These are phyloP conservation scores for Sphaeridia pumilis DNA, from an alignment of 2,888 invertebrate species.

Conservation along the genomic window DNA sequence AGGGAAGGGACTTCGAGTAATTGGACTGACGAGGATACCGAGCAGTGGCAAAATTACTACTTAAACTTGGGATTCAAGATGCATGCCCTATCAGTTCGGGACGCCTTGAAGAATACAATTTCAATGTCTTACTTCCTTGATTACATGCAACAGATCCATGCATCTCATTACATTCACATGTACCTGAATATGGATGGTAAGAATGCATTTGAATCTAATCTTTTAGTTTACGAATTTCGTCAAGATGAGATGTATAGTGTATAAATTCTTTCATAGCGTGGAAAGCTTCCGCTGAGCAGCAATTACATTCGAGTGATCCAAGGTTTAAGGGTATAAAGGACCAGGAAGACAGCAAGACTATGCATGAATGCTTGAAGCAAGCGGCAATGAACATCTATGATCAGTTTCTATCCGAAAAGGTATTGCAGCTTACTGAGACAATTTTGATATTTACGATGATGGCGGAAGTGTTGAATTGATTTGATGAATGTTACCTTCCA, in stretches of 20 bases:
- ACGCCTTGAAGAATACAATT: constrained; percentile 62
- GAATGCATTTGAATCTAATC: background rate
- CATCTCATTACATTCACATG: constrained; percentile 61
- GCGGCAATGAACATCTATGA: constrained; percentile 58
- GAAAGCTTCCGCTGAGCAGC: constrained; percentile 59
- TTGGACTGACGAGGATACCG: constrained; percentile 37
- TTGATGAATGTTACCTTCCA: constrained; percentile 35
- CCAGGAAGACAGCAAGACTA: constrained; percentile 31
- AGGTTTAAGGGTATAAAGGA: constrained; percentile 18
- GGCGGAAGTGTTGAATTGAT: background rate
- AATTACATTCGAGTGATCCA: constrained; percentile 48
- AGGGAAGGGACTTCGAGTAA: constrained; percentile 44
- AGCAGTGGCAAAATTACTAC: constrained; percentile 35
- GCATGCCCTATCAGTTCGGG: constrained; percentile 55
- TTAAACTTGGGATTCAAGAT: constrained; percentile 43
- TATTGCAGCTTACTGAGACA: no score
- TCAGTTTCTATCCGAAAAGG: constrained; percentile 63
- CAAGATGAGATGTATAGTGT: background rate
- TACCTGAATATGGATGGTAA: constrained; percentile 62
- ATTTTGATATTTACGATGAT: no score
- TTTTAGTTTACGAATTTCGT: background rate
- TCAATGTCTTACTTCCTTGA: constrained; percentile 66
- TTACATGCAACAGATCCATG: constrained; percentile 57
- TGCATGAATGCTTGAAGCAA: constrained; percentile 42
- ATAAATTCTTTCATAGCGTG: constrained; percentile 42